Evolutionary conservation across 2,113 vertebrate genomes (phyloP), one percentile per base, ranked within the genome.

Genomic region (Gadus macrocephalus): DNA sequence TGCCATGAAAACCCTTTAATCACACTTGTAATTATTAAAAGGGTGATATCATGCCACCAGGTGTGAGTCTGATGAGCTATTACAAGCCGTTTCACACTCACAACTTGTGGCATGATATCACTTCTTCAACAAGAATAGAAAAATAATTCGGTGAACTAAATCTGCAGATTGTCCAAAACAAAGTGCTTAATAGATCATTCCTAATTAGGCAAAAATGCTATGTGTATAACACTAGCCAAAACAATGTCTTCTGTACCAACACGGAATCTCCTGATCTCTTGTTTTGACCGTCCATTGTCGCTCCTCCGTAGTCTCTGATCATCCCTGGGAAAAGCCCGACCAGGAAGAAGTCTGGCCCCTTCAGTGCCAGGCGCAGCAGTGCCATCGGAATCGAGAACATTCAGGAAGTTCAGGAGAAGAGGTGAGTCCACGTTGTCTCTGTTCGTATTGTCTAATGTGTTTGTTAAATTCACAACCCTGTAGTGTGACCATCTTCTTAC

Each of bases 311-410:
- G 96, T 96, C 96, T 5, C 83, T 98, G 89, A 96, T 98, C 60
- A 96, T 97, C 66, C 96, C 96, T 0, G 96, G 95, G 35, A 98
- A 97, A 90, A 97, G 96, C 75, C 96, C 96, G 0, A 97, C 95
- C 0, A 91, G 94, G 88, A 95, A 96, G 86, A 97, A 96, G 75
- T 95, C 96, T 0, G 95, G 95, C 56, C 95, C 96, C 0, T 96
- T 97, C 16, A 92, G 94, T 85, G 95, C 95, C 17, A 93, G 96
- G 58, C 88, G 96, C 75, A 97, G 96, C 89, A 98, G 96, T 3
- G 96, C 96, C 71, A 98, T 98, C 0, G 96, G 96, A 5, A 98
- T 98, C 1, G 96, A 98, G 86, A 98, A 97, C 83, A 98, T 98
- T 56, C 96, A 98, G 86, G 96, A 98, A 74, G 95, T 95, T 20